These are phyloP conservation scores for Ophion obscuratus DNA, from an alignment of 2,888 invertebrate species.

Conservation along the genomic window DNA sequence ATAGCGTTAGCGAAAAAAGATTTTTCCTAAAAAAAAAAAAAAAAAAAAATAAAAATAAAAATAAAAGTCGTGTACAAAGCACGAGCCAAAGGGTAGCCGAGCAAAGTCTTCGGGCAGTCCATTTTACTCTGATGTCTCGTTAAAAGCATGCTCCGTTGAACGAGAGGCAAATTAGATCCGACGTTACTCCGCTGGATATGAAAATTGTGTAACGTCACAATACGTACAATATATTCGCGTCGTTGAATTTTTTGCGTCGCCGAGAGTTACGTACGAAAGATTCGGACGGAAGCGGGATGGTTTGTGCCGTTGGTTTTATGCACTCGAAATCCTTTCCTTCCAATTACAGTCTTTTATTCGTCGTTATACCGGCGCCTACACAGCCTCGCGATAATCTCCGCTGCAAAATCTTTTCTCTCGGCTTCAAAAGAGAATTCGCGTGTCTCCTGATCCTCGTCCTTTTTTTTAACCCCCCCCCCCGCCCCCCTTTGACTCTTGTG, in stretches of 20 bases:
- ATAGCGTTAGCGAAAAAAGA: neutral
- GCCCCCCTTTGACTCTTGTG: constrained; percentile 34
- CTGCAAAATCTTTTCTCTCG: constrained; percentile 14
- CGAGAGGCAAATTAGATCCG: constrained; percentile 41
- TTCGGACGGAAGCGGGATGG: constrained; percentile 1
- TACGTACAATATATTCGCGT: constrained; percentile 10
- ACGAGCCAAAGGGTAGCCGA: too few species aligned
- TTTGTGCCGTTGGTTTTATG: constrained; percentile 13
- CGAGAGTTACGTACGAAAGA: neutral
- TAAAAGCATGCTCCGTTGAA: constrained; percentile 33
- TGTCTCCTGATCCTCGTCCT: constrained; percentile 20
- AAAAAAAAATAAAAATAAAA: neutral
- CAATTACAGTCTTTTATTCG: constrained; percentile 50
- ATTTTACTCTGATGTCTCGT: constrained; percentile 18
- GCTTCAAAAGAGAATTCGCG: constrained; percentile 34
- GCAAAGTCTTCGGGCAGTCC: neutral
- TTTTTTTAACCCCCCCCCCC: neutral
- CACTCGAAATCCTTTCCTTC: constrained; percentile 46
- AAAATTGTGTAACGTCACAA: constrained; percentile 37
- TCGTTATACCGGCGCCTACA: constrained; percentile 1
- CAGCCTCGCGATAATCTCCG: constrained; percentile 10
- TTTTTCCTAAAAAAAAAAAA: neutral
- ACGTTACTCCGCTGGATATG: constrained; percentile 39
- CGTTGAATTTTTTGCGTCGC: constrained; percentile 21
- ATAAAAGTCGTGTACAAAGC: neutral